A percentile compares a stretch with the other conserved stretches of the same genome.
Evolutionary conservation across 2,113 vertebrate species (phyloP).

Genomic region (Acanthisitta chloris): DNA sequence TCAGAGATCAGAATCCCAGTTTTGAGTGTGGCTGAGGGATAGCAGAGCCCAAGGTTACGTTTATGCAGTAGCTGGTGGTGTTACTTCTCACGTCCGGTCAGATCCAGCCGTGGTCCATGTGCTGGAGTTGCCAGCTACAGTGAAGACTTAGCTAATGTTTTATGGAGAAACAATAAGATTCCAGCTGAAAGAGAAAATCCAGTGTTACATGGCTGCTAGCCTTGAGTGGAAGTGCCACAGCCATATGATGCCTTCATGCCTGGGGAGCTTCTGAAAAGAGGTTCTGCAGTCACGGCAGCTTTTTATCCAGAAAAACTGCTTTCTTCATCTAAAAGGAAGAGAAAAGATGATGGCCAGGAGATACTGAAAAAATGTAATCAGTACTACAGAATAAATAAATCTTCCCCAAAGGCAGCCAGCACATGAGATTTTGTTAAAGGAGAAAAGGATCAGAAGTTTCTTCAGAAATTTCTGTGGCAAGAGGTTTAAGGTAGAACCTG

Average conservation of each 20-base stretch:
- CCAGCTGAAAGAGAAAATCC: neutral
- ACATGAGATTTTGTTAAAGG: neutral
- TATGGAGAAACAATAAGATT: neutral
- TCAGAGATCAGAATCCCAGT: neutral
- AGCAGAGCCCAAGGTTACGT: neutral
- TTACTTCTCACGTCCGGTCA: neutral
- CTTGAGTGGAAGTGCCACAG: neutral
- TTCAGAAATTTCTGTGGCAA: neutral
- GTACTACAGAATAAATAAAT: neutral
- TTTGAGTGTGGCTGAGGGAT: neutral
- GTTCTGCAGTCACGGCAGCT: neutral
- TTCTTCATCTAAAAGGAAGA: neutral
- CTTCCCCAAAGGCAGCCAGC: neutral
- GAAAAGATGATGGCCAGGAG: neutral
- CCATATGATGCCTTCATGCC: neutral
- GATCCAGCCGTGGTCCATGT: neutral
- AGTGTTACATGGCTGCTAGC: neutral
- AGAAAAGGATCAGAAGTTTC: neutral
- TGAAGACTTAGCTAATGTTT: neutral
- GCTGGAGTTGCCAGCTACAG: neutral
- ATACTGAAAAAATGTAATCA: neutral
- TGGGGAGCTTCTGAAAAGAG: neutral
- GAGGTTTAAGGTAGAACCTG: neutral
- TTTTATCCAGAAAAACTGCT: neutral
- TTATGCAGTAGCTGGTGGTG: neutral